Evolutionary conservation across 2,797 vertebrate species (phyloP).

Genomic region (Gymnodraco acuticeps): DNA sequence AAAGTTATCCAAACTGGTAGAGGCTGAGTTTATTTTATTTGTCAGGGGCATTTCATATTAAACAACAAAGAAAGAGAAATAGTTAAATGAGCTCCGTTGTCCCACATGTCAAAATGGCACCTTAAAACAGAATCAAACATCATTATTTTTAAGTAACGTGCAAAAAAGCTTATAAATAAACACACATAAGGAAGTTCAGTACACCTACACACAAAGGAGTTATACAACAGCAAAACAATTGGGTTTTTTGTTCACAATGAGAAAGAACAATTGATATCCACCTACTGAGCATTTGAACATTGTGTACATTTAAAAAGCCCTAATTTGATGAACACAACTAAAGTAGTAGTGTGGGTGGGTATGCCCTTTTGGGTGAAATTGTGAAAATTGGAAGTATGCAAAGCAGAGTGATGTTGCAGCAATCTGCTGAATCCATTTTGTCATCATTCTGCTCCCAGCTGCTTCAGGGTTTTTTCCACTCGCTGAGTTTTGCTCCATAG

Average conservation of each 20-base stretch:
- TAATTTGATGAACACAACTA: background rate
- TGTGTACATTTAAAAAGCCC: background rate
- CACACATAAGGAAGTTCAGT: background rate
- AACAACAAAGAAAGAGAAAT: no score
- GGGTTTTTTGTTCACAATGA: background rate
- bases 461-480: slow-evolving; percentile 8
- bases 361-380: background rate
- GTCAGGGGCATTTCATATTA: no score
- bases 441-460: slow-evolving; percentile 9
- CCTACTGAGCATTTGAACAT: background rate
- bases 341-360: background rate
- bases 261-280: background rate
- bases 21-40: no score
- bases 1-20: background rate
- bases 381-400: slow-evolving; percentile 2
- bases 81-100: no score
- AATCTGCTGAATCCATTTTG: background rate
- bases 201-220: background rate
- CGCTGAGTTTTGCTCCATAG: background rate
- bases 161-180: background rate
- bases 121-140: background rate
- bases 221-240: background rate
- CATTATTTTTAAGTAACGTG: background rate
- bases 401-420: slow-evolving; percentile 2
- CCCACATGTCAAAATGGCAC: no score